A percentile compares a stretch with the other conserved stretches of the same genome.
Conservation (phyloP, 2,797 vertebrate genomes). For the Oreochromis mossambicus region DNA sequence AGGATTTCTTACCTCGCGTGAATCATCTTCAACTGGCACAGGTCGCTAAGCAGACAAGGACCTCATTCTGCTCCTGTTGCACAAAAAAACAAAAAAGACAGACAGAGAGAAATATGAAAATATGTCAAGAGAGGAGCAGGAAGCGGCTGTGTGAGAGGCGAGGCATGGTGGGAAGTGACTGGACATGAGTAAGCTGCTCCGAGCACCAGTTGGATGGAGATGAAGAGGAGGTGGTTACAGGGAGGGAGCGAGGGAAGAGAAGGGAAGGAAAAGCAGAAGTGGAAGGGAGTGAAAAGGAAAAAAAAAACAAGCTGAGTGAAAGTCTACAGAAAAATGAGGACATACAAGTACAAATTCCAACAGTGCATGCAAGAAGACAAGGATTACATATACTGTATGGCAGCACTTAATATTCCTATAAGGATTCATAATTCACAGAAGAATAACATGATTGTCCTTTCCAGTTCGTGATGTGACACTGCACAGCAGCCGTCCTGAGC, state of each 20-base stretch:
- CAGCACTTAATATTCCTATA: background rate
- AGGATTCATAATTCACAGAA: background rate
- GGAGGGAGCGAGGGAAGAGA: background rate
- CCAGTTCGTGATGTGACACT: constrained; percentile 22
- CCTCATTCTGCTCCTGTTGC: constrained; percentile 45
- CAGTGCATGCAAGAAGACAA: background rate
- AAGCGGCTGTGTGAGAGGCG: constrained; percentile 30
- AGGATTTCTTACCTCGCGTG: constrained; percentile 54
- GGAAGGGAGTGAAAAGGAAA: constrained; percentile 20
- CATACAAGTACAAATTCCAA: background rate
- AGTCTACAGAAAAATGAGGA: constrained; percentile 10
- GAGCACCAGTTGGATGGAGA: constrained; percentile 53
- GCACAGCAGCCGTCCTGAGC: background rate
- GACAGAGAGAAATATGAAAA: background rate
- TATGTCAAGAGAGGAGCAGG: constrained; percentile 11
- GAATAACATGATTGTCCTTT: constrained; percentile 17
- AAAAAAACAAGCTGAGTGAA: background rate
- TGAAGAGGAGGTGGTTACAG: constrained; percentile 32
- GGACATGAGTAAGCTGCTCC: constrained; percentile 67
- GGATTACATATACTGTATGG: background rate
- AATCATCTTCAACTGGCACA: constrained; percentile 44
- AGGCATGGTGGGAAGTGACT: constrained; percentile 64
- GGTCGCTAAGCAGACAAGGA: background rate
- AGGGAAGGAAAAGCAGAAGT: background rate
- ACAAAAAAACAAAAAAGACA: background rate